Evolutionary conservation across 2,888 invertebrate species (phyloP), one percentile per base, ranked within the genome.

Genomic region (Strigamia crassipes): DNA sequence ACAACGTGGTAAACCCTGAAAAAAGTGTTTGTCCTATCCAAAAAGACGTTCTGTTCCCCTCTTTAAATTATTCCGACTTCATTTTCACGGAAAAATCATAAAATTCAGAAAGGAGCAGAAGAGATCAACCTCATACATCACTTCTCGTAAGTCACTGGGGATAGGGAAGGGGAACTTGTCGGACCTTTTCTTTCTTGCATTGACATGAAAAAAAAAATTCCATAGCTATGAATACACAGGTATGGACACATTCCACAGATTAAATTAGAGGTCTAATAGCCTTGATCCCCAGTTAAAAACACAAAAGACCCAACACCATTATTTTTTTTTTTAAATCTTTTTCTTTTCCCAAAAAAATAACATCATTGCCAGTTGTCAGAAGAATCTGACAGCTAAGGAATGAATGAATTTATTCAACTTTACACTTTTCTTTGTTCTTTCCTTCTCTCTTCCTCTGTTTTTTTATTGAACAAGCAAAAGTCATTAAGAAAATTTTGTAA

Each of bases 101-200:
- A 73, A 73, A 73, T 73, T n/a, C n/a, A n/a, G 23, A 27, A 27
- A 23, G 31, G 73, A 31, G 73, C 73, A 73, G 23, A 73, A 73
- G 73, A 73, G 73, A 73, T 73, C 73, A 73, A 73, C 73, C 73
- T 27, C 73, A 73, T 73, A 73, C 73, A 73, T 73, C 73, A 73
- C 23, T 18, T 46, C 46, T 56, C 73, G 27, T 73, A 31, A 31
- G 73, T 73, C 73, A 73, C 73, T 13, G 3, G 73, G 31, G 73
- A 27, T 12, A 73, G 31, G 31, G 73, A 73, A 73, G n/a, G 73
- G 73, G 73, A 73, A 73, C 73, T 73, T n/a, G 31, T 27, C 31
- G 31, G 73, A 31, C 23, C 73, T 31, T 66, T 66, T 73, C 27
- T 27, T 27, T 73, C 21, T 18, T 73, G 73, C 12, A 73, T 73